phyloP scores from a whole-genome alignment of 2,888 invertebrate genomes.

The Cerastis rubricosa region DNA sequence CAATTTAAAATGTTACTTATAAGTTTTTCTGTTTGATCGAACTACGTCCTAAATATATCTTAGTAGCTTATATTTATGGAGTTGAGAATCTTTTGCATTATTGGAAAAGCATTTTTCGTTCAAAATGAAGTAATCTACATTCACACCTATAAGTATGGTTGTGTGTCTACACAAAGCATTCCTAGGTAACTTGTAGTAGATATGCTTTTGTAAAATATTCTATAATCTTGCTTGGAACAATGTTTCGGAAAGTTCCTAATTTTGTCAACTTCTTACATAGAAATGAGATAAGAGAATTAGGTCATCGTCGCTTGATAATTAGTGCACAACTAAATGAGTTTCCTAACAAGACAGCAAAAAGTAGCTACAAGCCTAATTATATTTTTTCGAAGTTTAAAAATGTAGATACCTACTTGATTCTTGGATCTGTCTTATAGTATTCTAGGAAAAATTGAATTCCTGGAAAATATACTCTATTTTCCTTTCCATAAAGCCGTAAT shows the following conservation, averaged over 20 bases:
- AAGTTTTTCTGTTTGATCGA: neutral
- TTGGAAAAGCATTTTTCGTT: too few relatives aligned
- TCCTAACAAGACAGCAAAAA: slow-evolving; percentile 6
- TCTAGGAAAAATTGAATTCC: neutral
- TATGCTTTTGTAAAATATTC: neutral
- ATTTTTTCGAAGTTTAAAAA: neutral
- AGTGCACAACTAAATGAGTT: slow-evolving; percentile 8
- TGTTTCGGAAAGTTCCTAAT: slow-evolving; percentile 17
- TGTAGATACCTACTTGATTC: too few relatives aligned
- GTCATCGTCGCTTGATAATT: slow-evolving; percentile 25
- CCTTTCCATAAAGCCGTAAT: neutral
- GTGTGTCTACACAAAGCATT: too few relatives aligned
- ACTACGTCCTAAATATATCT: neutral
- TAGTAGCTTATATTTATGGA: neutral
- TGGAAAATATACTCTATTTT: neutral
- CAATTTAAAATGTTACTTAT: neutral
- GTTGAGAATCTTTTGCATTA: neutral
- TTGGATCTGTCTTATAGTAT: neutral
- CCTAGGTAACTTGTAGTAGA: neutral
- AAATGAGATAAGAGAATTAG: slow-evolving; percentile 38
- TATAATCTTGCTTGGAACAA: neutral
- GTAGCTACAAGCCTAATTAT: neutral
- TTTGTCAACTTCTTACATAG: slow-evolving; percentile 6
- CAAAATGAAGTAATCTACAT: neutral
- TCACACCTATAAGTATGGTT: neutral